Evolutionary conservation across 2,888 invertebrate species (phyloP).

Genomic region (Limenitis camilla): DNA sequence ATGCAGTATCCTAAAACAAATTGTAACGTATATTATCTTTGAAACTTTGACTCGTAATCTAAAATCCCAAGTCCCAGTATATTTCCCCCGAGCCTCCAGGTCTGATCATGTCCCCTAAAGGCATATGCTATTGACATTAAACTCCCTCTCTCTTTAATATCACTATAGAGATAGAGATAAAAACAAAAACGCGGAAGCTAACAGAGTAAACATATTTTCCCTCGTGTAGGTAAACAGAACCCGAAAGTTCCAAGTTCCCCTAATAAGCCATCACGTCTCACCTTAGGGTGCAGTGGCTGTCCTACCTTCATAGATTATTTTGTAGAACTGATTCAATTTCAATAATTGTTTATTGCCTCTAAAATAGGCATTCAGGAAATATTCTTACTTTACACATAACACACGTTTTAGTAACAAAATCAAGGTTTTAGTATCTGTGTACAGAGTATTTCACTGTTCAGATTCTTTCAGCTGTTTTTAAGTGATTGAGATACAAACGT

Average conservation of each 20-base stretch:
- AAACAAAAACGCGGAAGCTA: conserved; percentile 40
- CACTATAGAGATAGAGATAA: conserved; percentile 33
- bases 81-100: conserved; percentile 61
- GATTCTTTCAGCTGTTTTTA: too few species aligned
- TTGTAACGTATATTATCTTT: conserved; percentile 46
- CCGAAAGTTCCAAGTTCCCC: conserved; percentile 71
- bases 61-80: conserved; percentile 54
- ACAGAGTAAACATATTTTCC: conserved; percentile 59
- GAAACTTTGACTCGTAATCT: conserved; percentile 57
- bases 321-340: too few species aligned
- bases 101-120: conserved; percentile 44
- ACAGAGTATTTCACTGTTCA: too few species aligned
- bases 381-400: too few species aligned
- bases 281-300: conserved; percentile 54
- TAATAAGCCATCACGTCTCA: conserved; percentile 68
- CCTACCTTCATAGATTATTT: conserved; percentile 38
- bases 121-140: conserved; percentile 39
- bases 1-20: conserved; percentile 43
- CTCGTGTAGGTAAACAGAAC: conserved; percentile 57
- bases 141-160: conserved; percentile 37
- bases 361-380: too few species aligned
- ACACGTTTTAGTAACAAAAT: too few species aligned
- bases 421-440: too few species aligned
- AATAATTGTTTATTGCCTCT: too few species aligned
- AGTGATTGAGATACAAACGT: too few species aligned